Evolutionary conservation across 2,113 vertebrate genomes (phyloP).

Genomic region (Syngnathus scovelli): DNA sequence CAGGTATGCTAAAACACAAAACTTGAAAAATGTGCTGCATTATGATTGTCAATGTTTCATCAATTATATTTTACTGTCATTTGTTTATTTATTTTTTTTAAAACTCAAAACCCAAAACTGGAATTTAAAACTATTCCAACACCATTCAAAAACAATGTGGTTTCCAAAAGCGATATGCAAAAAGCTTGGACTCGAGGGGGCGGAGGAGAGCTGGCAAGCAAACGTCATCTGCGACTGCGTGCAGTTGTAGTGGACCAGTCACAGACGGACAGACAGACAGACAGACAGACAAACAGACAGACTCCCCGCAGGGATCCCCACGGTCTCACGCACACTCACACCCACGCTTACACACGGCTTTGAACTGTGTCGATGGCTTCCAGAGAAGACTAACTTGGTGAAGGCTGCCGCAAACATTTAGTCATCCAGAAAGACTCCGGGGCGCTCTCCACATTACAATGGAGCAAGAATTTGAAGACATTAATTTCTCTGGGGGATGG

Average conservation of each 20-base stretch:
- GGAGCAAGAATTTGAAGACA: constrained; percentile 80
- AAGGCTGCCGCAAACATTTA: constrained; percentile 26
- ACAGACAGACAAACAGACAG: constrained; percentile 20
- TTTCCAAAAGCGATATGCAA: background rate
- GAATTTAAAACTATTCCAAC: background rate
- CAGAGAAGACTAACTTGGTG: constrained; percentile 41
- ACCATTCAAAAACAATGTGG: background rate
- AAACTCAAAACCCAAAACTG: too few relatives aligned
- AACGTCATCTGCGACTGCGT: background rate
- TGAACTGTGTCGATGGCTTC: constrained; percentile 51
- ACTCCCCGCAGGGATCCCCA: constrained; percentile 50
- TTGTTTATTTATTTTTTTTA: background rate
- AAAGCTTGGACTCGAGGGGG: background rate
- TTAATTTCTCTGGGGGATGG: constrained; percentile 81
- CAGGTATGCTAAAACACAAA: too few relatives aligned
- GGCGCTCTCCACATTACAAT: constrained; percentile 42
- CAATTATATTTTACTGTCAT: too few relatives aligned
- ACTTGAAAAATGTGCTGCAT: too few relatives aligned
- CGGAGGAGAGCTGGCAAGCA: background rate
- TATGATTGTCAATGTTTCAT: too few relatives aligned
- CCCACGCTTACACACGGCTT: background rate
- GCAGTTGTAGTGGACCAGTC: background rate
- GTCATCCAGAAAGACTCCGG: constrained; percentile 16
- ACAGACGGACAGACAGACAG: background rate
- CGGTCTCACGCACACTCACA: constrained; percentile 24